These are phyloP conservation scores for Drosophila suboccidentalis DNA, from an alignment of 2,888 invertebrate species.

Conservation along the genomic window DNA sequence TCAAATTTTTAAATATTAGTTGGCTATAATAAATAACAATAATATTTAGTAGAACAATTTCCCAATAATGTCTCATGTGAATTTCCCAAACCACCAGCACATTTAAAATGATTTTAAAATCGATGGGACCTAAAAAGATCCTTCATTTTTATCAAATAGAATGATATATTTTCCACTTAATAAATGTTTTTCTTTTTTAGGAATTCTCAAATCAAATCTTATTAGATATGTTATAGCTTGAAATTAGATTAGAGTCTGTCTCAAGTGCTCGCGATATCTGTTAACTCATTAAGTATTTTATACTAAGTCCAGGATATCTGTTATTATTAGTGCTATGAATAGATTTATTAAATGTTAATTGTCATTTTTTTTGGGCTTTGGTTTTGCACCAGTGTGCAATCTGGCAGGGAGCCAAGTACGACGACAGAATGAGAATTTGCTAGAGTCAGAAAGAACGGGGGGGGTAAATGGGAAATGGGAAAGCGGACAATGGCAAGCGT, in stretches of 20 bases:
- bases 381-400: constrained; percentile 42
- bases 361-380: not conserved
- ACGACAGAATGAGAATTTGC: constrained; percentile 43
- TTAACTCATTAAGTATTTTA: not conserved
- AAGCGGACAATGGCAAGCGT: constrained; percentile 68
- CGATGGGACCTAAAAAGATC: too few species aligned
- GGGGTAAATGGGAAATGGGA: not conserved
- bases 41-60: too few species aligned
- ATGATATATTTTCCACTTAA: too few species aligned
- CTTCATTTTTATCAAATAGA: too few species aligned
- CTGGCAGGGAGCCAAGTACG: constrained; percentile 69
- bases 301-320: not conserved
- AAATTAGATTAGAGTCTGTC: too few species aligned
- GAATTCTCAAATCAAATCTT: too few species aligned
- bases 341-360: not conserved
- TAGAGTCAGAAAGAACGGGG: constrained; percentile 33
- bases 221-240: too few species aligned
- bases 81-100: too few species aligned
- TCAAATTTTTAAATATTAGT: not conserved
- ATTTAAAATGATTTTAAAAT: too few species aligned
- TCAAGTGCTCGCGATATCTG: too few species aligned
- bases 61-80: too few species aligned
- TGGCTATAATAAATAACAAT: not conserved
- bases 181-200: too few species aligned
- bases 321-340: not conserved